A percentile compares a stretch with the other conserved stretches of the same genome.
phyloP scores from a whole-genome alignment of 2,113 vertebrate species.

The Myxocyprinus asiaticus region DNA sequence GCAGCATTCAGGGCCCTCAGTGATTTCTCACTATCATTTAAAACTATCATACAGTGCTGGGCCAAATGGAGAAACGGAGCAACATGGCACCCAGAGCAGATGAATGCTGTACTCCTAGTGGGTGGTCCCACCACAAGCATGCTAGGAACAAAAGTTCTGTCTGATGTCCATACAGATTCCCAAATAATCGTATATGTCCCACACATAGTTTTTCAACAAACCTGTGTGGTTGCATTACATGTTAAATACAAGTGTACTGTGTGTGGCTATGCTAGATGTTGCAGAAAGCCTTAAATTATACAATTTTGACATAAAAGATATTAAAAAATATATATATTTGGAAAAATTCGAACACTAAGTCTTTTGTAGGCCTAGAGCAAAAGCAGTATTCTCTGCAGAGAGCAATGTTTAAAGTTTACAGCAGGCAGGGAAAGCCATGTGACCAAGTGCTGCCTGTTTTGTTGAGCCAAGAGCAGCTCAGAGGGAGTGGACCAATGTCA shows the following conservation, averaged over 20 bases:
- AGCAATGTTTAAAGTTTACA: not conserved
- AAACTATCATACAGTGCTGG: constrained; percentile 66
- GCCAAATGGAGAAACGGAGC: constrained; percentile 53
- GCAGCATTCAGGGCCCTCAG: constrained; percentile 52
- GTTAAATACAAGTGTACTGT: not conserved
- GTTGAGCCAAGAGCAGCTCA: not conserved
- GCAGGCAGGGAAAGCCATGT: not conserved
- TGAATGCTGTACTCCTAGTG: constrained; percentile 63
- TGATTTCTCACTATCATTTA: constrained; percentile 77
- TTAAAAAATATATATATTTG: not conserved
- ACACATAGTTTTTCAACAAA: no score
- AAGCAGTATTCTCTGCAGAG: not conserved
- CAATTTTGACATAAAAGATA: not conserved
- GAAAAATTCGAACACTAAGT: not conserved
- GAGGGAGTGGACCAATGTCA: not conserved
- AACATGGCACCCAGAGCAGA: constrained; percentile 43
- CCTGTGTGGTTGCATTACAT: not conserved
- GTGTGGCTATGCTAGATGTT: no score
- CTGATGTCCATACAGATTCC: not conserved
- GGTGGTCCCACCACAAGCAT: constrained; percentile 65
- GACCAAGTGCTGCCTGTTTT: not conserved
- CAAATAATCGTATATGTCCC: no score
- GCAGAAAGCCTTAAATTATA: no score
- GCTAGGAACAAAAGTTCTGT: not conserved
- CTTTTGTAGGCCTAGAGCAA: not conserved